Evolutionary conservation across 2,113 vertebrate genomes (phyloP).

Genomic region (Tichodroma muraria): DNA sequence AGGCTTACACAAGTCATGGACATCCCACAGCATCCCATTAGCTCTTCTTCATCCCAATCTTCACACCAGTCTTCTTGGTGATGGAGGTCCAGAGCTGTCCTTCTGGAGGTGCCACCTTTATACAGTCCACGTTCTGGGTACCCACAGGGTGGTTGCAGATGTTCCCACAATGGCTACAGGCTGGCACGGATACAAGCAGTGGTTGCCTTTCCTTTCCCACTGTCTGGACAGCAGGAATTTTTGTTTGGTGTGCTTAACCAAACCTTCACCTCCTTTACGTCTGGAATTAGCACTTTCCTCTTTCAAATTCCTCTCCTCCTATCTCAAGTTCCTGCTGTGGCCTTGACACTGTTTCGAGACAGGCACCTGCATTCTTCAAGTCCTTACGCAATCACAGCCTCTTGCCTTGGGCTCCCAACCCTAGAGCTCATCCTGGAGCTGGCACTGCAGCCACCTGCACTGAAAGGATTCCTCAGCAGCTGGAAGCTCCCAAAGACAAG

Average conservation of each 20-base stretch:
- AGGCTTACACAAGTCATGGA: rapidly evolving
- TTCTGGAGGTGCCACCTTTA: background rate
- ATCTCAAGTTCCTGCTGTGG: no score
- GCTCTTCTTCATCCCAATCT: background rate
- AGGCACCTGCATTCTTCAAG: background rate
- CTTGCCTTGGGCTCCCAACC: background rate
- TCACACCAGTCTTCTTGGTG: no score
- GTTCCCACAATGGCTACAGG: no score
- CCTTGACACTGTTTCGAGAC: background rate
- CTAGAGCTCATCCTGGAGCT: background rate
- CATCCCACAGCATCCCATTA: rapidly evolving
- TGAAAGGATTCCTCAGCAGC: background rate
- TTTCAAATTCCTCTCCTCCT: no score
- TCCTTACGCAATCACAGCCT: no score
- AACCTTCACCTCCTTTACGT: background rate
- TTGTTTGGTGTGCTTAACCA: background rate
- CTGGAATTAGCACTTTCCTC: background rate
- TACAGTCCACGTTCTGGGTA: background rate
- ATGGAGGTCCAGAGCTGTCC: background rate
- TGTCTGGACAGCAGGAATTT: background rate
- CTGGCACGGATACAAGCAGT: background rate
- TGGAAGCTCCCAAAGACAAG: background rate
- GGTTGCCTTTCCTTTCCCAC: background rate
- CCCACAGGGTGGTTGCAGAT: background rate
- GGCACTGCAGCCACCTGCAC: background rate